A percentile compares a stretch with the other conserved stretches of the same genome.
phyloP scores from a whole-genome alignment of 2,888 invertebrate genomes.

The Drosophila picticornis region DNA sequence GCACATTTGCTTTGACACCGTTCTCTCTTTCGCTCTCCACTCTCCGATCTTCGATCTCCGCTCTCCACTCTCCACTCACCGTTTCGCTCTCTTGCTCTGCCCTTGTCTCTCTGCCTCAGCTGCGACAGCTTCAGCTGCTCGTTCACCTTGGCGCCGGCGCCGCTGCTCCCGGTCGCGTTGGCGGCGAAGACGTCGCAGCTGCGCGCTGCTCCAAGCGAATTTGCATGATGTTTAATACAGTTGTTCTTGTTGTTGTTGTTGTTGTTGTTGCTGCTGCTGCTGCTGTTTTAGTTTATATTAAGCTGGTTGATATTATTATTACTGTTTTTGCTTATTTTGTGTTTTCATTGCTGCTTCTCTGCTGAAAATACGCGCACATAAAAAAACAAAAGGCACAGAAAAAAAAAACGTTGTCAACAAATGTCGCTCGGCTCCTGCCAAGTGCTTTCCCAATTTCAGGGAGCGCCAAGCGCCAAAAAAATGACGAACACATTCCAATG shows the following conservation, averaged over 20 bases:
- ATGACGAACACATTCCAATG: not conserved
- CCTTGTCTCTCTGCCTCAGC: slow-evolving; percentile 5
- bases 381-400: slow-evolving; percentile 7
- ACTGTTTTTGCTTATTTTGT: slow-evolving; percentile 14
- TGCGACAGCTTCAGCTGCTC: slow-evolving; percentile 40
- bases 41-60: slow-evolving; percentile 3
- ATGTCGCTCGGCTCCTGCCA: not conserved
- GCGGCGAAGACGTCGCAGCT: slow-evolving; percentile 64
- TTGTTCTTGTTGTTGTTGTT: slow-evolving; percentile 8
- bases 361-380: slow-evolving; percentile 1
- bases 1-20: slow-evolving; percentile 48
- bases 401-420: slow-evolving; percentile 1
- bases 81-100: slow-evolving; percentile 4
- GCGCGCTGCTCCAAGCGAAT: slow-evolving; percentile 64
- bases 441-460: not conserved
- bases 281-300: slow-evolving; percentile 31
- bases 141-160: slow-evolving; percentile 73
- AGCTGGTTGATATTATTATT: slow-evolving; percentile 21
- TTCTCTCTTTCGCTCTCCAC: slow-evolving; percentile 7
- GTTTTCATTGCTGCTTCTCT: slow-evolving; percentile 5
- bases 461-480: not conserved
- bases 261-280: slow-evolving; percentile 1
- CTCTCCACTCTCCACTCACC: slow-evolving; percentile 5
- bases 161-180: slow-evolving; percentile 39
- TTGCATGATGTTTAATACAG: slow-evolving; percentile 45